Evolutionary conservation across 2,797 vertebrate genomes (phyloP), one percentile per base, ranked within the genome.

Genomic region (Enteromius radiatus): DNA sequence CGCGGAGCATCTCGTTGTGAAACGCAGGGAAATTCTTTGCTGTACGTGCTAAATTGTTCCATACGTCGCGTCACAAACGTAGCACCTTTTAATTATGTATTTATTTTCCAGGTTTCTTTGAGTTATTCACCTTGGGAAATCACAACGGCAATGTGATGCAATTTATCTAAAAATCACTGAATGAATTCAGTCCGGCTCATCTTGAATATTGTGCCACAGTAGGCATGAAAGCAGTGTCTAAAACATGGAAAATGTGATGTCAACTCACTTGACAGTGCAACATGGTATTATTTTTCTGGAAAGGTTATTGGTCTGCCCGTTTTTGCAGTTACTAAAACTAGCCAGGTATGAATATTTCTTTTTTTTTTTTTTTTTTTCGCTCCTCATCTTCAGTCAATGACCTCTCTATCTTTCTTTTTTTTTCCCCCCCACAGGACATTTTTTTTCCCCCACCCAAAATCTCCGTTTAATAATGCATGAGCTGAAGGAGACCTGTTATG

Each of bases 291-390:
- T 71, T 61, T 45, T 26, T 23, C 36, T 36, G n/a, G 56, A 71
- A 63, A 41, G 15, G 6, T 54, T 76, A 11, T 59, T 61, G 8
- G 10, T 81, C 14, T 17, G 17, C 61, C 64, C 59, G 74, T 49
- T 84, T 52, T 63, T 69, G 26, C 80, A 47, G 65, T 65, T 67
- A 81, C 63, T 83, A 54, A 80, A 75, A 83, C 68, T 59, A 17
- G 63, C 59, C 73, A 80, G 38, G 54, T 75, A 41, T 78, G 52
- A 68, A 43, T 67, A 61, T 73, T 52, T 69, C 6, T 31, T 31
- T 3, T 31, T 31, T 31, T 31, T 36, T 36, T 36, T n/a, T 38
- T 77, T 80, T 64, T 61, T 65, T 71, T 52, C 0, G 12, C 76
- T 45, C 17, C 56, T 15, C 61, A 65, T 28, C 61, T 23, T n/a